phyloP scores from a whole-genome alignment of 2,797 vertebrate species.

The Falco rusticolus region DNA sequence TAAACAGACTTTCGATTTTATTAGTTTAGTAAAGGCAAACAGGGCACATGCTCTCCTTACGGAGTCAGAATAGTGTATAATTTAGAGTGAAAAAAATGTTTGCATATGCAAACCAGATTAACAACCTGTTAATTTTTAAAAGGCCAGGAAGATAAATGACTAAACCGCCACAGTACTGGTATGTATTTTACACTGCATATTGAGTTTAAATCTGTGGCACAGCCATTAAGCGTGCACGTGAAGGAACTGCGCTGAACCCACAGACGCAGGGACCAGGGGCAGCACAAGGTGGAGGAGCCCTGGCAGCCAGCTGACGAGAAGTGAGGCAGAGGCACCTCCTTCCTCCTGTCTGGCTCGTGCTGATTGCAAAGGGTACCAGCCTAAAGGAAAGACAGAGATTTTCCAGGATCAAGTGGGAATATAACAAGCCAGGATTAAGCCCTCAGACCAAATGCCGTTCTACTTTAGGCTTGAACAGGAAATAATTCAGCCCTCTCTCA shows the following conservation, averaged over 20 bases:
- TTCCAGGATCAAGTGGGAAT: background rate
- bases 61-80: background rate
- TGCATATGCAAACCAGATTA: background rate
- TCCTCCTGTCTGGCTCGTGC: rapidly evolving
- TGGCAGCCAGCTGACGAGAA: background rate
- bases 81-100: background rate
- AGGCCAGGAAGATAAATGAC: background rate
- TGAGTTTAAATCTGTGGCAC: background rate
- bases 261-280: background rate
- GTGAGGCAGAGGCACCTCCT: no score
- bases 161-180: background rate
- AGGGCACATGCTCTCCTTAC: background rate
- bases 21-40: background rate
- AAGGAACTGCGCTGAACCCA: background rate
- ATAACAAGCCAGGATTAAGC: background rate
- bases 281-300: background rate
- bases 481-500: background rate
- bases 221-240: background rate
- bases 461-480: background rate
- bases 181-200: rapidly evolving
- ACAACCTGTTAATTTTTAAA: background rate
- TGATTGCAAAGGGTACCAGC: background rate
- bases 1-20: background rate
- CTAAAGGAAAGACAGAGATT: background rate
- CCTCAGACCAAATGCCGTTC: background rate